Conservation (phyloP, 2,113 vertebrate species). For the Rhegmatorhina hoffmannsi region DNA sequence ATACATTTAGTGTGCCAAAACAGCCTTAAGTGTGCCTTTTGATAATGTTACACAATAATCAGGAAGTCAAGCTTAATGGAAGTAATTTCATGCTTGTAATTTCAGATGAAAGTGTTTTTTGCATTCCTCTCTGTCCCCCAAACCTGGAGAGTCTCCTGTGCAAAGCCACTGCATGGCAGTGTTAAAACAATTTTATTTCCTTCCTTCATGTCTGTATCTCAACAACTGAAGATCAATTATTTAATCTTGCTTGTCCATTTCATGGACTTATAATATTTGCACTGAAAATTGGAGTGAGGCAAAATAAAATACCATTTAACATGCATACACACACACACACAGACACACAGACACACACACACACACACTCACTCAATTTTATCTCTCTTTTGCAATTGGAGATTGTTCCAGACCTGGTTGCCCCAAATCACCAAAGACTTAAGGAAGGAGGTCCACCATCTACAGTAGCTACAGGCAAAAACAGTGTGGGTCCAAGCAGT, state of each 20-base stretch:
- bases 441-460: neutral
- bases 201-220: neutral
- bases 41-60: slow-evolving; percentile 5
- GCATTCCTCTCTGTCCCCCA: neutral
- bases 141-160: neutral
- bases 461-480: neutral
- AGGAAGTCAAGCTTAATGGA: slow-evolving; percentile 33
- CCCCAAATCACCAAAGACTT: neutral
- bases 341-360: no score
- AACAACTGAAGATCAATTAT: neutral
- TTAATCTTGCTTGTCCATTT: neutral
- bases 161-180: neutral
- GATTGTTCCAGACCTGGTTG: neutral
- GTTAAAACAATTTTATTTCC: neutral
- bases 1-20: neutral
- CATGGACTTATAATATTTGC: neutral
- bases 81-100: slow-evolving; percentile 23
- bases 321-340: neutral
- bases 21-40: slow-evolving; percentile 14
- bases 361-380: neutral
- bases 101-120: slow-evolving; percentile 35
- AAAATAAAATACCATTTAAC: neutral
- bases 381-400: neutral
- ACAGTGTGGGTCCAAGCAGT: fast-evolving
- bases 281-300: neutral